phyloP scores from a whole-genome alignment of 2,113 vertebrate species.

The Ictalurus punctatus region DNA sequence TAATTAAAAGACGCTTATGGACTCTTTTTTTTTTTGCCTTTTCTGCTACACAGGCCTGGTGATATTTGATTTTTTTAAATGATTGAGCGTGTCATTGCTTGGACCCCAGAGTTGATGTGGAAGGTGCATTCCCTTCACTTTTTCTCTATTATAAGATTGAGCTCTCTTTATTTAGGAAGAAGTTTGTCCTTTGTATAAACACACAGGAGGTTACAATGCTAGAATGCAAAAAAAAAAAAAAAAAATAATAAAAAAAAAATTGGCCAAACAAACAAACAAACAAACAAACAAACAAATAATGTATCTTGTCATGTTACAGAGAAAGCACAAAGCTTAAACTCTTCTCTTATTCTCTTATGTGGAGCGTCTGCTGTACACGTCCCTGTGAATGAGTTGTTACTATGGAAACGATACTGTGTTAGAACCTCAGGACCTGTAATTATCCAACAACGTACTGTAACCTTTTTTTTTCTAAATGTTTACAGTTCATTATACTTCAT shows the following conservation, averaged over 20 bases:
- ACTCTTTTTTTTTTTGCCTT: constrained; percentile 1
- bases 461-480: neutral
- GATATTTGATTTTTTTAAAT: constrained; percentile 16
- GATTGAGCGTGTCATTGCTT: constrained; percentile 27
- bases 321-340: neutral
- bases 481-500: neutral
- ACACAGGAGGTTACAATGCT: neutral
- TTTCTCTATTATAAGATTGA: neutral
- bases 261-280: too few relatives aligned
- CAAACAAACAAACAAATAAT: neutral
- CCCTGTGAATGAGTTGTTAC: neutral
- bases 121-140: neutral
- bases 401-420: neutral
- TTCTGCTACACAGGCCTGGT: neutral
- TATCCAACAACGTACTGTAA: neutral
- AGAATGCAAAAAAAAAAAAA: neutral
- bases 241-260: too few relatives aligned
- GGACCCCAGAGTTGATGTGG: constrained; percentile 18
- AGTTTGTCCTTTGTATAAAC: neutral
- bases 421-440: neutral
- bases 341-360: neutral
- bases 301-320: neutral
- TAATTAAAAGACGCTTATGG: constrained; percentile 49
- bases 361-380: neutral
- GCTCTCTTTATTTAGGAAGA: neutral